Evolutionary conservation across 2,113 vertebrate species (phyloP).

Genomic region (Varanus salvator): DNA sequence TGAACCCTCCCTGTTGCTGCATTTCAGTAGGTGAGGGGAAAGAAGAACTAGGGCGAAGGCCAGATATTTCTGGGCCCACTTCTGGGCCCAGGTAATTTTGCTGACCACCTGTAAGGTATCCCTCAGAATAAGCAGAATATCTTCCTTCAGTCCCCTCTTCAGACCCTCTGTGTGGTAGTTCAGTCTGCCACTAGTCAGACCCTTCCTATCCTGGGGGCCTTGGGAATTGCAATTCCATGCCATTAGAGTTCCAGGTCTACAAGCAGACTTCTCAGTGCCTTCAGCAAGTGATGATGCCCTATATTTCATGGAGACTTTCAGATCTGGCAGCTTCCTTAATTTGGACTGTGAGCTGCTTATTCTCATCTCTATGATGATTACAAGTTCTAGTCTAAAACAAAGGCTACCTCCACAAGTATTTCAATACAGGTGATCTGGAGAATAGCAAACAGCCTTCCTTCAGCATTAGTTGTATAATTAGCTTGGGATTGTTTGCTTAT

Average conservation of each 20-base stretch:
- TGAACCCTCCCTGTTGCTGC: too few species aligned
- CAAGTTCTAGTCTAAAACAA: not conserved
- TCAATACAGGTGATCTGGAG: not conserved
- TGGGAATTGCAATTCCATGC: not conserved
- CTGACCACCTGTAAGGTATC: not conserved
- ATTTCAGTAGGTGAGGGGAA: not conserved
- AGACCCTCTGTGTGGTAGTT: not conserved
- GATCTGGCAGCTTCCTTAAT: not conserved
- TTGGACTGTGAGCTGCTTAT: not conserved
- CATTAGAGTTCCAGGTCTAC: not conserved
- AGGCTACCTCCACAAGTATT: not conserved
- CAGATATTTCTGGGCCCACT: not conserved
- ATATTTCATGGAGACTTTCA: not conserved
- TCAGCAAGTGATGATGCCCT: not conserved
- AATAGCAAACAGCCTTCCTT: constrained; percentile 5
- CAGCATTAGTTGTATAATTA: constrained; percentile 7
- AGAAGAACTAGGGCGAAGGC: not conserved
- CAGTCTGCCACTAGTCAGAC: not conserved
- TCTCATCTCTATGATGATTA: too few species aligned
- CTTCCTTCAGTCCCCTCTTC: too few species aligned
- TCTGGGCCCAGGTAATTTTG: not conserved
- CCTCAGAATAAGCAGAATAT: not conserved
- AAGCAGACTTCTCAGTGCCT: not conserved
- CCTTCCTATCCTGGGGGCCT: not conserved
- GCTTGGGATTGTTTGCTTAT: constrained; percentile 3